Evolutionary conservation across 2,888 invertebrate genomes (phyloP).

Genomic region (Busseola fusca): DNA sequence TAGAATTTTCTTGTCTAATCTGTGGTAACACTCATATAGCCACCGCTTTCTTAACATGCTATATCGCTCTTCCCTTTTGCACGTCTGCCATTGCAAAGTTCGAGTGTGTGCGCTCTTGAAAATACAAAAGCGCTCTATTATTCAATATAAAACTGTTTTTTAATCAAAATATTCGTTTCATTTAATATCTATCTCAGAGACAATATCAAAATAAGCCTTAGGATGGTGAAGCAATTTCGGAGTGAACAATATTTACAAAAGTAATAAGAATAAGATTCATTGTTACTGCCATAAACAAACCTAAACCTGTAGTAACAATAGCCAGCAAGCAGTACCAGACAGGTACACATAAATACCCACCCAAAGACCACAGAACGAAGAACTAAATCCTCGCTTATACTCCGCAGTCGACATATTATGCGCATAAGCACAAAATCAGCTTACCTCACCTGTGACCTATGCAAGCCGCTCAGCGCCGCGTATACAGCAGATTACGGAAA

Average conservation of each 20-base stretch:
- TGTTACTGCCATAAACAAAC: background rate
- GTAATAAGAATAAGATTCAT: fast-evolving
- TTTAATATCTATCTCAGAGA: background rate
- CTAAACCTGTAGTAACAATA: conserved; percentile 4
- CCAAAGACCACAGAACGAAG: conserved; percentile 10
- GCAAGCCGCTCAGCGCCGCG: conserved; percentile 54
- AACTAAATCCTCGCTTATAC: conserved; percentile 25
- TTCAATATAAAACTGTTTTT: background rate
- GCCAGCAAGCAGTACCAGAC: background rate
- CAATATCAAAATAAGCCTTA: background rate
- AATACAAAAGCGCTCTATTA: too few species aligned
- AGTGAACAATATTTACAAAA: background rate
- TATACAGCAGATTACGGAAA: conserved; percentile 55
- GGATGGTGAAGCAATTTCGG: background rate
- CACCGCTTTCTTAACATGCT: background rate
- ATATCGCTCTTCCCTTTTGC: background rate
- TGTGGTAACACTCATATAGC: background rate
- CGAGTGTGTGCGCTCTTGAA: background rate
- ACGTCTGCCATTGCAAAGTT: background rate
- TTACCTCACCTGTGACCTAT: conserved; percentile 57
- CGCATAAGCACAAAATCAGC: conserved; percentile 54
- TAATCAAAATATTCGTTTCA: background rate
- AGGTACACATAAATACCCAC: background rate
- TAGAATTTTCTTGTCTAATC: background rate
- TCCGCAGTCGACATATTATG: conserved; percentile 52